Conservation (phyloP, 2,888 invertebrate species). For the Leucania comma region DNA sequence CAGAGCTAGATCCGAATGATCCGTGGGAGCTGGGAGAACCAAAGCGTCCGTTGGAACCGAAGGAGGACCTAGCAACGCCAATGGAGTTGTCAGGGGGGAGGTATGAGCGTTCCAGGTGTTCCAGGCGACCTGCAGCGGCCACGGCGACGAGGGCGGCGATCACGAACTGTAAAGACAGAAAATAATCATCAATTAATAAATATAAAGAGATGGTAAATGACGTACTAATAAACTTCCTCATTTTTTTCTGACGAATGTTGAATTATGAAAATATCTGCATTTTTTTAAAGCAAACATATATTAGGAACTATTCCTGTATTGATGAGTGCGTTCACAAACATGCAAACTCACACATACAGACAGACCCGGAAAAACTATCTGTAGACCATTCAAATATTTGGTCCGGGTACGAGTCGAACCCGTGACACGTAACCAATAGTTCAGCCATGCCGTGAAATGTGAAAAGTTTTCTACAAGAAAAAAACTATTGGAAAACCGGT, state of each 20-base stretch:
- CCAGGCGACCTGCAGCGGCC: slow-evolving; percentile 82
- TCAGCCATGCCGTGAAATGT: too few species aligned
- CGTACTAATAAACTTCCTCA: too few species aligned
- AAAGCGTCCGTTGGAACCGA: slow-evolving; percentile 51
- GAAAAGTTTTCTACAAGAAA: too few species aligned
- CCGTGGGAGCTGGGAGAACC: slow-evolving; percentile 46
- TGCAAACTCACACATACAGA: too few species aligned
- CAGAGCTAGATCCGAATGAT: slow-evolving; percentile 59
- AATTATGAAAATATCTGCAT: not conserved
- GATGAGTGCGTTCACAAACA: too few species aligned
- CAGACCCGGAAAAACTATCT: too few species aligned
- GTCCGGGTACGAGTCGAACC: too few species aligned
- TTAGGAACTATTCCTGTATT: too few species aligned
- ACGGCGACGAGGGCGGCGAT: slow-evolving; percentile 81
- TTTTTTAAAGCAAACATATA: too few species aligned
- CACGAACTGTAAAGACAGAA: slow-evolving; percentile 75
- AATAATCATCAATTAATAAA: not conserved
- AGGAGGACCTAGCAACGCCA: slow-evolving; percentile 39
- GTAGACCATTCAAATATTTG: too few species aligned
- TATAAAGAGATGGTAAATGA: too few species aligned
- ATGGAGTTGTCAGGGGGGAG: slow-evolving; percentile 78
- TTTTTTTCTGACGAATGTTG: not conserved
- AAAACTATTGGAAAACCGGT: not conserved
- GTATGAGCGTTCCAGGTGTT: slow-evolving; percentile 84
- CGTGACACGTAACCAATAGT: too few species aligned